Percentiles rank a stretch among this genome's conserved stretches.
These are phyloP conservation scores for Copidosoma floridanum DNA, from an alignment of 1,140 invertebrate genomes.

Conservation along the genomic window DNA sequence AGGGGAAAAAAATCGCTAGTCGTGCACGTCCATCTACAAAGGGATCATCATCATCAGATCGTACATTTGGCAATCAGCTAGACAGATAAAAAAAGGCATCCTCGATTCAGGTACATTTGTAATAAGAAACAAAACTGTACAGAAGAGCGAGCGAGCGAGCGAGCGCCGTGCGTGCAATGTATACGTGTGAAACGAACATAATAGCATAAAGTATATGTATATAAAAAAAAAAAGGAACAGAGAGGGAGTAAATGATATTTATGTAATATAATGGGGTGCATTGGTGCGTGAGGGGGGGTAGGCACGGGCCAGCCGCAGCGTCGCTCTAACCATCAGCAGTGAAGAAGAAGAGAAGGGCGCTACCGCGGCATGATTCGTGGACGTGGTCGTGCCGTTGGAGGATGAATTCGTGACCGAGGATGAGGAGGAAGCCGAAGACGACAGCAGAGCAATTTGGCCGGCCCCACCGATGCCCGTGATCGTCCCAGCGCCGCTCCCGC, in stretches of 20 bases:
- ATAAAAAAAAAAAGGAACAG: background rate
- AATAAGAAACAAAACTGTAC: too few species aligned
- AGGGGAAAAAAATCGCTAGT: too few species aligned
- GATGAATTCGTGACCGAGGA: slow-evolving; percentile 28
- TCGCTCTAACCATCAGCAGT: slow-evolving; percentile 27
- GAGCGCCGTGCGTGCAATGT: too few species aligned
- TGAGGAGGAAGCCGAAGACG: slow-evolving; percentile 32
- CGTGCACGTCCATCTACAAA: too few species aligned
- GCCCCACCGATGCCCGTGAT: slow-evolving; percentile 23
- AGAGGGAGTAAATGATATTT: slow-evolving; percentile 9
- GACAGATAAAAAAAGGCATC: too few species aligned
- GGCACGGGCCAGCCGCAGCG: background rate
- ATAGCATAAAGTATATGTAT: too few species aligned
- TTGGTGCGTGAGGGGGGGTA: too few species aligned
- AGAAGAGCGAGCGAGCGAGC: too few species aligned
- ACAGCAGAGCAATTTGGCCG: slow-evolving; percentile 14
- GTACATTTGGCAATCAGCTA: background rate
- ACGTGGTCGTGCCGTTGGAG: slow-evolving; percentile 35
- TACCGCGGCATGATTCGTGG: slow-evolving; percentile 52
- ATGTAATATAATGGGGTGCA: too few species aligned
- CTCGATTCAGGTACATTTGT: too few species aligned
- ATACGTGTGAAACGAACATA: too few species aligned
- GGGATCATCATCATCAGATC: background rate
- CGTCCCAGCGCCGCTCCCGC: background rate
- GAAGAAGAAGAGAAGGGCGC: slow-evolving; percentile 40